These are phyloP conservation scores for Synanthedon vespiformis DNA, from an alignment of 2,888 invertebrate species.

Conservation along the genomic window DNA sequence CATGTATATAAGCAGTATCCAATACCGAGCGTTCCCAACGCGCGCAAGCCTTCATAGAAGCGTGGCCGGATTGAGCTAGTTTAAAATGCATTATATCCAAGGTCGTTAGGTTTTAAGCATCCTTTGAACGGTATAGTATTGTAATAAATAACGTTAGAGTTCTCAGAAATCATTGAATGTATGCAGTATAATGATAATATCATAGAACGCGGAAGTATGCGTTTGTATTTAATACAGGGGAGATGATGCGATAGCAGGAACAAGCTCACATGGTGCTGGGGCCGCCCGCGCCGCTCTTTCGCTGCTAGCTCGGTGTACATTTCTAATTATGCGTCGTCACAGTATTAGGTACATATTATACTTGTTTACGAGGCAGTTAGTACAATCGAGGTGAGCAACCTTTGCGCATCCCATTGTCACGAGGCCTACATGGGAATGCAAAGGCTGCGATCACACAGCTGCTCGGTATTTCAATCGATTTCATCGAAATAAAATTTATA, in stretches of 20 bases:
- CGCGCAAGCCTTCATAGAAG: no score
- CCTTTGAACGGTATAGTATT: no score
- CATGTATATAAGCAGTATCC: no score
- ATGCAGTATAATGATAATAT: background rate
- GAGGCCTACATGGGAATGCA: slow-evolving; percentile 9
- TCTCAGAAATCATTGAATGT: no score
- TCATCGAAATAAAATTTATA: background rate
- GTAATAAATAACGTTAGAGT: no score
- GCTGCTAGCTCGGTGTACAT: slow-evolving; percentile 15
- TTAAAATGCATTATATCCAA: no score
- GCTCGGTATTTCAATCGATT: background rate
- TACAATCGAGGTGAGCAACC: slow-evolving; percentile 57
- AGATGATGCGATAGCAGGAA: slow-evolving; percentile 10
- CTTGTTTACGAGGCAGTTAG: slow-evolving; percentile 8
- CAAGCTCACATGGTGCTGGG: no score
- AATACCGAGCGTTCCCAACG: no score
- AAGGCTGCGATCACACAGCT: background rate
- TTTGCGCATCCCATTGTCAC: slow-evolving; percentile 47
- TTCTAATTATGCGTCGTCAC: slow-evolving; percentile 55
- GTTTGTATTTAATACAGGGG: slow-evolving; percentile 1
- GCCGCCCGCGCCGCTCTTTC: background rate
- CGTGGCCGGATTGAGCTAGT: no score
- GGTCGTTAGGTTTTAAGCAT: no score
- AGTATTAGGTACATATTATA: slow-evolving; percentile 36
- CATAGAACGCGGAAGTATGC: background rate